Base-by-base conservation (phyloP, 2,888 invertebrate genomes). In the Sinelater perroti region DNA sequence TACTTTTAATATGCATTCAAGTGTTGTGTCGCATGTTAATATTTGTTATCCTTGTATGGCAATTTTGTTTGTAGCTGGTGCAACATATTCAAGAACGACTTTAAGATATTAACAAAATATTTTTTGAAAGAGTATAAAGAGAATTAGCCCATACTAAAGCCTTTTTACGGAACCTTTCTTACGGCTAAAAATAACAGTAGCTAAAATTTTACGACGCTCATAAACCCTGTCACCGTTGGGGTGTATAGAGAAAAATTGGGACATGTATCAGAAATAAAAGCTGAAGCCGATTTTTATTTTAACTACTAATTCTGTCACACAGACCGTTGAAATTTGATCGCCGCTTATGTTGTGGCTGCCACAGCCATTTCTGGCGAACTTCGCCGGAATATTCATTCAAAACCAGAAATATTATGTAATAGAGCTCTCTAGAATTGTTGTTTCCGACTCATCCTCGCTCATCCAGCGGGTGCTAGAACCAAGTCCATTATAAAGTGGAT, bases 401-500 rank as follows among this genome's bases (percentile, higher is more conserved):
- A n/a, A n/a, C n/a, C n/a, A n/a, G n/a, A n/a, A n/a, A n/a, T n/a
- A n/a, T n/a, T n/a, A n/a, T n/a, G 10, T 30, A 30, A 30, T 30
- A 30, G 13, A 11, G 10, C 30, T 10, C 3, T 10, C 13, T 13
- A 1, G 30, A 13, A 30, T 30, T 11, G n/a, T 20, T 2, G 38
- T 20, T 38, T 1, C 20, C 10, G 21, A 24, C 14, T 36, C 24
- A 40, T 40, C 10, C 24, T 21, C 8, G 40, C 24, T 40, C 11
- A 40, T 40, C 40, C 40, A 6, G 14, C 14, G 16, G 24, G 21
- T 40, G 24, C 40, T 4, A 40, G 21, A 2, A 24, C 24, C 13
- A 40, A 40, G 24, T 24, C 38, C 20, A 38, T 38, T 38, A 38
- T 38, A 24, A 24, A 40, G 24, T 40, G 40, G 24, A 40, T 40